phyloP scores from a whole-genome alignment of 1,140 invertebrate genomes.

The Sitobion miscanthi region DNA sequence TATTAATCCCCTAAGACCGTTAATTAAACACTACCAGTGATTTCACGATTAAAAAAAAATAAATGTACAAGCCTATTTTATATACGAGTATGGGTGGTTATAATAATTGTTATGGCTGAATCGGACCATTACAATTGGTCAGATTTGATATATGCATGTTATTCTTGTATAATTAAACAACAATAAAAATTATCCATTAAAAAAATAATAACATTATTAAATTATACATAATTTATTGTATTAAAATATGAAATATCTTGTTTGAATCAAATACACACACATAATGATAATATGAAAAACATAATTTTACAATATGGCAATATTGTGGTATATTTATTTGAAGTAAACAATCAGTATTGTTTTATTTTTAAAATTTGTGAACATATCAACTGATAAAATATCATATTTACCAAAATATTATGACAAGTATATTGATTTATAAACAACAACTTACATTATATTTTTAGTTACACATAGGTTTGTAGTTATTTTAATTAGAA shows the following conservation, averaged over 20 bases:
- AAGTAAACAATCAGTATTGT: neutral
- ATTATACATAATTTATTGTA: neutral
- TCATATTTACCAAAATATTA: neutral
- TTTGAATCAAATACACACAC: neutral
- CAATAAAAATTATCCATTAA: neutral
- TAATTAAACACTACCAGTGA: constrained; percentile 22
- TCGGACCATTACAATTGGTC: neutral
- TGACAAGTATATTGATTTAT: neutral
- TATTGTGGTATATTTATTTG: neutral
- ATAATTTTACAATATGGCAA: neutral
- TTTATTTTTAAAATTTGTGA: neutral
- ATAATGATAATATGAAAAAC: neutral
- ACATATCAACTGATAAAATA: neutral
- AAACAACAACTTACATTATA: neutral
- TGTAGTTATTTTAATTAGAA: neutral
- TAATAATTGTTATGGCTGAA: neutral
- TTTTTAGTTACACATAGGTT: too few species aligned
- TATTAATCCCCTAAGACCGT: constrained; percentile 11
- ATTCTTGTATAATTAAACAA: neutral
- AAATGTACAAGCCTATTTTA: neutral
- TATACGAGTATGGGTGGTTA: too few species aligned
- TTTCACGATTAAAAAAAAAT: constrained; percentile 3
- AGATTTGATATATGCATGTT: neutral
- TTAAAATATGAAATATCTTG: neutral
- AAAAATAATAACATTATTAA: neutral